phyloP scores from a whole-genome alignment of 2,888 invertebrate species.

The Stenolophus ochropezus region DNA sequence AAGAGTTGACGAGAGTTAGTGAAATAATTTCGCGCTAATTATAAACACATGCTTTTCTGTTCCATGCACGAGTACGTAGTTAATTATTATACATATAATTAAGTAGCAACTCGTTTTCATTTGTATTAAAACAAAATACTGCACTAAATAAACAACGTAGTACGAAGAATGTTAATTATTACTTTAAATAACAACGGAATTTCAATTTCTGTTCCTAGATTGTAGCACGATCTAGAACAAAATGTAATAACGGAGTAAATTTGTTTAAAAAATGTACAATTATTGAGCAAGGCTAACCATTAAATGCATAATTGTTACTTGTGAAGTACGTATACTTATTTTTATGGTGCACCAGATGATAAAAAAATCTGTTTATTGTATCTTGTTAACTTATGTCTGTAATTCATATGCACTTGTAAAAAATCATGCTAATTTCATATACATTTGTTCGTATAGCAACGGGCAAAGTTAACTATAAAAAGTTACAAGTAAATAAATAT shows the following conservation, averaged over 20 bases:
- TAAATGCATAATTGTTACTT: background rate
- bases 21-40: background rate
- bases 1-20: no score
- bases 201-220: conserved; percentile 9
- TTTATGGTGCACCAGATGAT: no score
- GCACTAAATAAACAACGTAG: conserved; percentile 5
- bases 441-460: no score
- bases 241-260: background rate
- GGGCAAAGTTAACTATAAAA: no score
- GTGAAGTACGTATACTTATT: background rate
- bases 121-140: background rate
- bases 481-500: no score
- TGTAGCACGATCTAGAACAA: conserved; percentile 1
- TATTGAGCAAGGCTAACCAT: background rate
- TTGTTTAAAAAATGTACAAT: background rate
- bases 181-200: background rate
- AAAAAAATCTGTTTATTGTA: no score
- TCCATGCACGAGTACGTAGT: background rate
- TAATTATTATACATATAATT: background rate
- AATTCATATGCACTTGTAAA: no score
- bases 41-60: background rate
- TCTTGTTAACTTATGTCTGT: no score
- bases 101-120: background rate
- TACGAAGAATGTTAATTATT: conserved; percentile 24
- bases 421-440: no score